phyloP scores from a whole-genome alignment of 2,888 invertebrate species.

The Polyommatus iphigenia region DNA sequence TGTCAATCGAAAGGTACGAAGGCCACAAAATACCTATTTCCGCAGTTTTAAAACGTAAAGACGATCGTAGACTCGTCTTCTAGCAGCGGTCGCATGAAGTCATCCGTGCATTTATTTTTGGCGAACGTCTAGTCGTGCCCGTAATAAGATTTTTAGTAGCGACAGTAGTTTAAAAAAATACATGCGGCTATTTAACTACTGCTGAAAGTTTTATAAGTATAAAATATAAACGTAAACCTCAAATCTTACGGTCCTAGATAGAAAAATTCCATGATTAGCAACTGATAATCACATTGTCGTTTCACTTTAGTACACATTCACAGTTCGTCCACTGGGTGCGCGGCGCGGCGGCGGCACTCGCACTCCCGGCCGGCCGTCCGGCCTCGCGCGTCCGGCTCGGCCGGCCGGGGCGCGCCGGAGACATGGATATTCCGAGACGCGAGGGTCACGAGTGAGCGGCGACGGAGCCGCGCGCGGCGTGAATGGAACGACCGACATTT shows the following conservation, averaged over 20 bases:
- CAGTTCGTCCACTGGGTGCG: conserved; percentile 51
- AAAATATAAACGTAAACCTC: conserved; percentile 39
- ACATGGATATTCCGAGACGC: conserved; percentile 80
- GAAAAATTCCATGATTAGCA: conserved; percentile 67
- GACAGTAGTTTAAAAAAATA: background rate
- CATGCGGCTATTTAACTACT: background rate
- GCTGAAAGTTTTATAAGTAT: background rate
- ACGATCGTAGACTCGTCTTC: background rate
- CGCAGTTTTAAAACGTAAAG: background rate
- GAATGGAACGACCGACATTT: conserved; percentile 79
- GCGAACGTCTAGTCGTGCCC: background rate
- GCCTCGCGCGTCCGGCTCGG: conserved; percentile 61
- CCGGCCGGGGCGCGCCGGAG: conserved; percentile 76
- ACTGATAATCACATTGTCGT: conserved; percentile 64
- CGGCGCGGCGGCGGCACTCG: conserved; percentile 53
- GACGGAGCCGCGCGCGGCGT: conserved; percentile 72
- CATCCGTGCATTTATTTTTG: background rate
- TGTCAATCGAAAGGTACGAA: background rate
- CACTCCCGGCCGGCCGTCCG: conserved; percentile 63
- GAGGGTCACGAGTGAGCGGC: conserved; percentile 79
- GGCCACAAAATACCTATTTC: conserved; percentile 9
- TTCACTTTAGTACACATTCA: conserved; percentile 73
- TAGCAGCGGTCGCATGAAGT: background rate
- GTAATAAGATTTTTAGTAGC: background rate
- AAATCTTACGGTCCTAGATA: conserved; percentile 70